Conservation (phyloP, 2,888 invertebrate genomes). For the Polydrusus tereticollis region DNA sequence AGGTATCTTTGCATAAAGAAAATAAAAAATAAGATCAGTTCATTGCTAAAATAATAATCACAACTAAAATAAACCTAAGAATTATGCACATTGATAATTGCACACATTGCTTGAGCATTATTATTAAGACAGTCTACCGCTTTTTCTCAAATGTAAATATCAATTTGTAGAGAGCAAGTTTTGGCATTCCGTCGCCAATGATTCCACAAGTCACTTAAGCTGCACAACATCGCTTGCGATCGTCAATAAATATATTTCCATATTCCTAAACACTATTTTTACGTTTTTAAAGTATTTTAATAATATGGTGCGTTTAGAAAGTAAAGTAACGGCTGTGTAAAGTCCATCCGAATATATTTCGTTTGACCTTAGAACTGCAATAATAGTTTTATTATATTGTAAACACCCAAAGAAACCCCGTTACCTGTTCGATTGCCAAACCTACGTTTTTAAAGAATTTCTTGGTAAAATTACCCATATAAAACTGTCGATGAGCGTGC, state of each 20-base stretch:
- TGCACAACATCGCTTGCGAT: conserved; percentile 37
- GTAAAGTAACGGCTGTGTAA: no score
- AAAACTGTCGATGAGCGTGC: no score
- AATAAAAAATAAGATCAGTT: background rate
- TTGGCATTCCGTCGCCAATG: conserved; percentile 16
- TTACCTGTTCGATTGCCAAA: no score
- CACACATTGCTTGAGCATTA: conserved; percentile 45
- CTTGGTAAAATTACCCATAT: no score
- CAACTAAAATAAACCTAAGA: conserved; percentile 22
- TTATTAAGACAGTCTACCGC: conserved; percentile 6
- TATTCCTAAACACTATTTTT: background rate
- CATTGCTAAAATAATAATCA: conserved; percentile 17
- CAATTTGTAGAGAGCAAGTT: conserved; percentile 37
- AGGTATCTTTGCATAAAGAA: background rate
- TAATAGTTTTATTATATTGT: no score
- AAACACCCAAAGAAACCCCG: no score
- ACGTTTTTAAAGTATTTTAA: conserved; percentile 1
- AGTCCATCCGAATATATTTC: no score
- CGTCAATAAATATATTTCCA: conserved; percentile 7
- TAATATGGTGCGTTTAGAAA: no score
- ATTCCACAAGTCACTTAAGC: conserved; percentile 33
- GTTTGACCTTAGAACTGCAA: no score
- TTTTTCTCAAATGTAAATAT: conserved; percentile 27
- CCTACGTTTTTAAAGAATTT: no score
- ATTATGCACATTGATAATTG: conserved; percentile 32